Evolutionary conservation across 2,888 invertebrate genomes (phyloP).

Genomic region (Pammene fasciana): DNA sequence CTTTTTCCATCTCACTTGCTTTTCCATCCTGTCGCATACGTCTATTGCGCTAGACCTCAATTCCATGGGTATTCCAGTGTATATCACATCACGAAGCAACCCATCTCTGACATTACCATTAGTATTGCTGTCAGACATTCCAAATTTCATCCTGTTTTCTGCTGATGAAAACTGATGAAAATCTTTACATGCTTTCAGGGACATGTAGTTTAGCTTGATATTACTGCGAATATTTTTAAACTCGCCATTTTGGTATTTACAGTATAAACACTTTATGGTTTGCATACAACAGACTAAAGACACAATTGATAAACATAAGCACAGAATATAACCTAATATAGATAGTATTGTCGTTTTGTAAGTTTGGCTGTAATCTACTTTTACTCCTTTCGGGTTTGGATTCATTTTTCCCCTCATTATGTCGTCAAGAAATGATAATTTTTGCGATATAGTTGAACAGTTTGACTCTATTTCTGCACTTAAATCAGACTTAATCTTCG

Average conservation of each 20-base stretch:
- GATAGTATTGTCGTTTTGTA: constrained; percentile 16
- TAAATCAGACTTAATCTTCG: not conserved
- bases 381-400: constrained; percentile 13
- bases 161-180: not conserved
- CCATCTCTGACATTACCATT: constrained; percentile 5
- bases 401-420: constrained; percentile 25
- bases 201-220: not conserved
- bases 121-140: not conserved
- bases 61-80: constrained; percentile 24
- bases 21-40: constrained; percentile 30
- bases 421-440: constrained; percentile 26
- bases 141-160: not conserved
- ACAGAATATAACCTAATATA: constrained; percentile 18
- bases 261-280: not conserved
- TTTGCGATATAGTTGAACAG: constrained; percentile 35
- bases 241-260: constrained; percentile 10
- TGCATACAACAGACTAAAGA: constrained; percentile 3
- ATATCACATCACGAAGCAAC: constrained; percentile 25
- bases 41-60: constrained; percentile 27
- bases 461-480: constrained; percentile 22
- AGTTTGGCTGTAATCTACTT: constrained; percentile 19
- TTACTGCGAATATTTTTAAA: not conserved
- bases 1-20: constrained; percentile 35
- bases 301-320: constrained; percentile 8
- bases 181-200: too few relatives aligned